phyloP scores from a whole-genome alignment of 2,797 vertebrate species.

The Petrocephalus sullivani region DNA sequence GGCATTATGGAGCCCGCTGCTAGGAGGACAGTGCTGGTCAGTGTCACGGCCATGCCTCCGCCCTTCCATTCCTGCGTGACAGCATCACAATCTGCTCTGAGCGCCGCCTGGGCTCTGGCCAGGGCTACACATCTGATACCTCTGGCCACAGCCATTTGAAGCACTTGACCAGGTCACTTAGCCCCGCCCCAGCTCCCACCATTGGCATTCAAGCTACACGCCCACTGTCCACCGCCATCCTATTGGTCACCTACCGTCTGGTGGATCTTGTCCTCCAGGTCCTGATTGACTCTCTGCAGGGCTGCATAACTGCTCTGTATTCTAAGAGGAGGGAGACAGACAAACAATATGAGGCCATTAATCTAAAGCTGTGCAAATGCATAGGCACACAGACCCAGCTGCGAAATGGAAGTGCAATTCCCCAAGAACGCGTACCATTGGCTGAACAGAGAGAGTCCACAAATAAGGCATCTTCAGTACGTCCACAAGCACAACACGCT shows the following conservation, averaged over 20 bases:
- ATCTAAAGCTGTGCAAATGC: not conserved
- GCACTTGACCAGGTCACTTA: not conserved
- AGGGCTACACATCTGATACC: not conserved
- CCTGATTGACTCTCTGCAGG: slow-evolving; percentile 93
- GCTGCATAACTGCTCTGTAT: slow-evolving; percentile 92
- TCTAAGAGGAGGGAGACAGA: slow-evolving; percentile 56
- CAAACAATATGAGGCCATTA: not conserved
- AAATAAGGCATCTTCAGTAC: not conserved
- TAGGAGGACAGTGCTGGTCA: not conserved
- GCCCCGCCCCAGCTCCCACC: not conserved
- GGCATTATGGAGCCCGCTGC: not conserved
- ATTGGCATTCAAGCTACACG: not conserved
- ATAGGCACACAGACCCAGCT: not conserved
- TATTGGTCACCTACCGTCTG: slow-evolving; percentile 71
- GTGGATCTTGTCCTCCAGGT: slow-evolving; percentile 91
- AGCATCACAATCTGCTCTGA: not conserved
- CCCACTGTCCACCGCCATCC: not conserved
- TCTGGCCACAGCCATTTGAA: not conserved
- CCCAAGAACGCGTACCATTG: not conserved
- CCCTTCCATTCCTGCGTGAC: not conserved
- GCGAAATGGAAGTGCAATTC: not conserved
- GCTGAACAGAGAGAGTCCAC: not conserved
- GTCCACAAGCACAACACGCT: not conserved
- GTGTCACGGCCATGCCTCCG: not conserved
- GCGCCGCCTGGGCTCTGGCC: not conserved